phyloP scores from a whole-genome alignment of 2,113 vertebrate genomes.

The Tetrax tetrax region DNA sequence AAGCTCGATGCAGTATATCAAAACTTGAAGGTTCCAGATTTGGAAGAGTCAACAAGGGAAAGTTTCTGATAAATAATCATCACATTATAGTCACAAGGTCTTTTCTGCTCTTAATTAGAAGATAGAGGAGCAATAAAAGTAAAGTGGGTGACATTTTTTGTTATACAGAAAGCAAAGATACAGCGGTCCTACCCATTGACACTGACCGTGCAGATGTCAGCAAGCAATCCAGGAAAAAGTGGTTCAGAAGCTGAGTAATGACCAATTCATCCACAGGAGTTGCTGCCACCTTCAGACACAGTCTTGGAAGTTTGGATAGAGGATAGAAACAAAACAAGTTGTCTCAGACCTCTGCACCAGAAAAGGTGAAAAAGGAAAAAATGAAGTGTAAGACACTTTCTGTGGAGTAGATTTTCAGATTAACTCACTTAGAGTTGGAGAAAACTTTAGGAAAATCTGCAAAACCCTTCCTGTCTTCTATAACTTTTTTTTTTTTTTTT shows the following conservation, averaged over 20 bases:
- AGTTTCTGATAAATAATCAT: background rate
- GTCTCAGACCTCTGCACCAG: background rate
- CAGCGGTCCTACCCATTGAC: accelerated
- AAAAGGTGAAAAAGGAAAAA: background rate
- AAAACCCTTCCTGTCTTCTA: background rate
- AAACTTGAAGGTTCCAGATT: background rate
- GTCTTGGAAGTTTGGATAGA: background rate
- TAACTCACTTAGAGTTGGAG: background rate
- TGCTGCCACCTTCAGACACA: background rate
- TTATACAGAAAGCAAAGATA: background rate
- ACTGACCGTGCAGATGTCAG: accelerated
- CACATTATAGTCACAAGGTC: background rate
- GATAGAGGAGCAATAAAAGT: background rate
- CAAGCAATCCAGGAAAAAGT: background rate
- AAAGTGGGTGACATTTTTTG: background rate
- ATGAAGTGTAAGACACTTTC: background rate
- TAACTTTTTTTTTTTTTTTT: background rate
- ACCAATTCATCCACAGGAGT: background rate
- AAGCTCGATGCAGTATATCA: background rate
- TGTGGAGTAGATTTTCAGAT: background rate
- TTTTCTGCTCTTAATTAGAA: background rate
- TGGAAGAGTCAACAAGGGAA: background rate
- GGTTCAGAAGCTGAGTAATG: background rate
- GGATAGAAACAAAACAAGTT: background rate
- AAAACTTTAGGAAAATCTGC: background rate